Base-by-base conservation (phyloP, 2,888 invertebrate genomes). In the Tetragonisca angustula region DNA sequence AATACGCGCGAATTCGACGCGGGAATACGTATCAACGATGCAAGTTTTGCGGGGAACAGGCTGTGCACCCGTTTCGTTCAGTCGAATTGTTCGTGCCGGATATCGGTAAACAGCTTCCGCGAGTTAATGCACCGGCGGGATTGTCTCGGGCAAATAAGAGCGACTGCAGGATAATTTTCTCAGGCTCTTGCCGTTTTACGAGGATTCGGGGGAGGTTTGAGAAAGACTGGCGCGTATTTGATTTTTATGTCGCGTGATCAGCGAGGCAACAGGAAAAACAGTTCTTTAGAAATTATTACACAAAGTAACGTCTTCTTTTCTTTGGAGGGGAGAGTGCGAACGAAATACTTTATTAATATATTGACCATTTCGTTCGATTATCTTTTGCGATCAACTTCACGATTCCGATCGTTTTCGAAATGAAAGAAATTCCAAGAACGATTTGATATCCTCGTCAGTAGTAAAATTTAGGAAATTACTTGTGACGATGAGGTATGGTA, bases 71-170 rank as follows among this genome's bases (percentile, higher is more conserved):
- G 24, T 50, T 67, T 24, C 13, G 68, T 75, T 69, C 72, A 78
- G 56, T 72, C 67, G 74, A 77, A 76, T 81, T 49, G 73, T 76
- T 52, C 43, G 13, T 24, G 54, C 71, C 43, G 76, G 71, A 80
- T 85, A 87, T 85, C 62, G 83, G 86, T 83, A 80, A 87, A 81
- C 81, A 65, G 68, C 82, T 81, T 73, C 62, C 73, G 78, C 54
- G 61, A 71, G 65, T 49, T 62, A 54, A 71, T 75, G 50, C 74
- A n/a, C 0, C 43, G 11, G 17, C 59, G 43, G 24, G 49, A 19
- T 59, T 61, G 68, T 81, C 71, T 72, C 19, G 32, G 62, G 56
- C 19, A 70, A 76, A 69, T 64, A 69, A 79, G 43, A 43, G 13
- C 64, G 69, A 54, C 49, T 9, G 43, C 21, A 17, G 32, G 54